Conservation (phyloP, 2,888 invertebrate species). For the Brenthis ino region DNA sequence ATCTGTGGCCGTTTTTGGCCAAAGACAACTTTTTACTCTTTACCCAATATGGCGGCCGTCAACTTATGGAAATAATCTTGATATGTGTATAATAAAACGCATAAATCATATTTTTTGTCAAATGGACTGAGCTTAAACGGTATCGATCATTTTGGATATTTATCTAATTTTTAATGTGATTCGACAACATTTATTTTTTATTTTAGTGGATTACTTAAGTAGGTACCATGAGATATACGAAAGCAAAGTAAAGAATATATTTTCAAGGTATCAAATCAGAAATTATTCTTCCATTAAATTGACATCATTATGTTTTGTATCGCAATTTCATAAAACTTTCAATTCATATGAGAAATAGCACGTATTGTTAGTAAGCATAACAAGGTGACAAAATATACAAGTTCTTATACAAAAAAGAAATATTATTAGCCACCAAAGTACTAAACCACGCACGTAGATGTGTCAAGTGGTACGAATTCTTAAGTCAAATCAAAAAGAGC, state of each 20-base stretch:
- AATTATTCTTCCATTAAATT: no score
- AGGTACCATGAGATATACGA: no score
- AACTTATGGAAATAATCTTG: slow-evolving; percentile 67
- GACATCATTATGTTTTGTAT: no score
- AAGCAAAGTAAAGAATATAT: no score
- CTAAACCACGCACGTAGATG: slow-evolving; percentile 3
- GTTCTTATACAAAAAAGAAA: background rate
- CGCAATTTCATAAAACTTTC: no score
- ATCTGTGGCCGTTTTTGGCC: slow-evolving; percentile 58
- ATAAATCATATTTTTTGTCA: slow-evolving; percentile 43
- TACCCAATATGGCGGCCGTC: slow-evolving; percentile 54
- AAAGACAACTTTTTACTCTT: slow-evolving; percentile 59
- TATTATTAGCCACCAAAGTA: background rate
- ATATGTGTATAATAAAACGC: slow-evolving; percentile 51
- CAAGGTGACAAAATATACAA: background rate
- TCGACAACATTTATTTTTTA: background rate
- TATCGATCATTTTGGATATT: slow-evolving; percentile 35
- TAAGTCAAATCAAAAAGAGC: slow-evolving; percentile 26
- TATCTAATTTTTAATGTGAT: slow-evolving; percentile 22
- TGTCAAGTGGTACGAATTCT: slow-evolving; percentile 19
- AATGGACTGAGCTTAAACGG: slow-evolving; percentile 29
- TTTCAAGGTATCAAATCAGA: no score
- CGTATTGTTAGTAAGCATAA: background rate
- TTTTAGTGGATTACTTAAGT: background rate
- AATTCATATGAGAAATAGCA: no score